A percentile compares a stretch with the other conserved stretches of the same genome.
Evolutionary conservation across 2,888 invertebrate species (phyloP).

Genomic region (Brachylomia viminalis): DNA sequence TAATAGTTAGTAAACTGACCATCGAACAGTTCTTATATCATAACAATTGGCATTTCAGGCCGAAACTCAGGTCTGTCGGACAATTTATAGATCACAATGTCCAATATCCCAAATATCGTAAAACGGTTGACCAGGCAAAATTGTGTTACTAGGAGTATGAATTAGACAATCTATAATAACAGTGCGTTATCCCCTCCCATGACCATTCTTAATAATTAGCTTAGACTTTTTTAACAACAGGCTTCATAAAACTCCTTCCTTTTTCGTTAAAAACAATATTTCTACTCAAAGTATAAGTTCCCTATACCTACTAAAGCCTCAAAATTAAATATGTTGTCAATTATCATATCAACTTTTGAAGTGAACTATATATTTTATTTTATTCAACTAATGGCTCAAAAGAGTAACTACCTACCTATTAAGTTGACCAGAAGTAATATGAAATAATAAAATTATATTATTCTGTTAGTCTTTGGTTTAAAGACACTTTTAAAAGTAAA

Average conservation of each 20-base stretch:
- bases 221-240: neutral
- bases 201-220: neutral
- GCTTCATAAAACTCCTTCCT: neutral
- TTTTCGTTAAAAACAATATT: neutral
- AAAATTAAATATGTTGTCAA: neutral
- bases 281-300: neutral
- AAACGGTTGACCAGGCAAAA: conserved; percentile 66
- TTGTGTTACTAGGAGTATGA: conserved; percentile 31
- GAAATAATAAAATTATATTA: neutral
- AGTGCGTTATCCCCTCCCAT: too few species aligned
- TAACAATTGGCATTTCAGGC: conserved; percentile 48
- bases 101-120: conserved; percentile 62
- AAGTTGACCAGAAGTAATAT: neutral
- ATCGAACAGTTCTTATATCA: conserved; percentile 28
- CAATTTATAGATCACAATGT: conserved; percentile 63
- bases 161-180: conserved; percentile 25
- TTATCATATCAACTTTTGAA: too few species aligned
- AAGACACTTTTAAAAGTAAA: neutral
- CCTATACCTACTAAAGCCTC: neutral
- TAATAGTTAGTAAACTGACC: conserved; percentile 3
- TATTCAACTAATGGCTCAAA: neutral
- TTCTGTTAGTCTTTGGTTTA: neutral
- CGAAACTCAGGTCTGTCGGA: conserved; percentile 26
- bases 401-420: too few species aligned
- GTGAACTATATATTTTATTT: too few species aligned